Base-by-base conservation (phyloP, 53 echinoderm and acorn worm species). In the Astropecten irregularis region DNA sequence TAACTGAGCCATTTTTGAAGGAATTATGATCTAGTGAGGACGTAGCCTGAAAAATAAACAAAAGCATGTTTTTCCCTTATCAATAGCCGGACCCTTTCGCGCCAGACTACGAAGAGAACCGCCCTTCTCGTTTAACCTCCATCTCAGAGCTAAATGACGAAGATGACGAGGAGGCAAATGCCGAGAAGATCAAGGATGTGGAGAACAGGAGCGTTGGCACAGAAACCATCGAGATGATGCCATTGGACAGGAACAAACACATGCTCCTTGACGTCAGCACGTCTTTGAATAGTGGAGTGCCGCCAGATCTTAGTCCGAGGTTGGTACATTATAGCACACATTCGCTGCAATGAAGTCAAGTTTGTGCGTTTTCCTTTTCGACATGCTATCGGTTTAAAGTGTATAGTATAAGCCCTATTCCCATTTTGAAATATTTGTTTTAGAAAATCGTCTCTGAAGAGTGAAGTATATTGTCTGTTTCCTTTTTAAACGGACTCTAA, bases 231-330 rank as follows among this genome's bases (percentile, higher is more conserved):
- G 91, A 93, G 56, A 86, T 85, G 64, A 66, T 77, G 60, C 71
- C 85, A 73, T 69, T 93, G 19, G 91, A 91, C 47, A 89, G 68
- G 53, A 79, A 21, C 22, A 79, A 79, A 47, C 93, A 91, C 16
- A 91, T 77, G 84, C 50, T 87, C 15, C 58, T 93, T 33, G 93
- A 93, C 32, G 85, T 91, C 28, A 84, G 81, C 39, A 89, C 64
- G 37, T 89, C 91, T 0, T 71, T 72, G 6, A 89, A 83, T 19
- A 91, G 83, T 30, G 83, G 88, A 18, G 31, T 95, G 52, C 95
- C 95, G 46, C 91, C 93, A 1, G 96, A 96, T 49, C 84, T 96
- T 13, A 96, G 96, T 83, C 96, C 96, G 74, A 87, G 96, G 96
- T 96, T n/a, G 19, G 21, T n/a, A n/a, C n/a, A n/a, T n/a, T n/a